phyloP scores from a whole-genome alignment of 2,888 invertebrate genomes.

The Agrotis puta region DNA sequence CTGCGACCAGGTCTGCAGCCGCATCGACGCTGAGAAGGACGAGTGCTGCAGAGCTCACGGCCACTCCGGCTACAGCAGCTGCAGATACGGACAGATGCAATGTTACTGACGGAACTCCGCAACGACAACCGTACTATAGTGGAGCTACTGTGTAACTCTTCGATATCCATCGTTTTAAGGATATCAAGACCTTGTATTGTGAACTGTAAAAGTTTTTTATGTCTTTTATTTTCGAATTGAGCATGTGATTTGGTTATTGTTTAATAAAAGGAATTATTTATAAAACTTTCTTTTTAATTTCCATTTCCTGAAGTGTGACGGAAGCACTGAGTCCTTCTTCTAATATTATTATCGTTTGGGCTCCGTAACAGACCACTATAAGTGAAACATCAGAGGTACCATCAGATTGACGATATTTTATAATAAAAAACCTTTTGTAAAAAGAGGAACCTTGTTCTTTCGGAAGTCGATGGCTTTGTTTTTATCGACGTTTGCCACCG shows the following conservation, averaged over 20 bases:
- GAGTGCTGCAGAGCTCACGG: conserved; percentile 46
- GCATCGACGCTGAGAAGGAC: conserved; percentile 12
- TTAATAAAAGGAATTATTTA: background rate
- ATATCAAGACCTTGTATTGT: background rate
- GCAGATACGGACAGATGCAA: conserved; percentile 9
- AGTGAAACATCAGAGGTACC: no score
- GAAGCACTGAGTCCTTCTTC: background rate
- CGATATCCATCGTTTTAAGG: background rate
- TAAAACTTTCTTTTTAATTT: background rate
- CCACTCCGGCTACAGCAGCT: conserved; percentile 7
- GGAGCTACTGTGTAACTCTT: background rate
- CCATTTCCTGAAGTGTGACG: background rate
- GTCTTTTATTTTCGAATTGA: background rate
- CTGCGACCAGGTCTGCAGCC: conserved; percentile 41
- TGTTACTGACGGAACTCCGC: conserved; percentile 10
- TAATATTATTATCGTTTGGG: no score
- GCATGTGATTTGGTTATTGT: conserved; percentile 6
- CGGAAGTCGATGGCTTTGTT: no score
- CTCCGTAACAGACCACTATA: no score
- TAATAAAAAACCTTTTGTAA: no score
- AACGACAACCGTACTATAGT: background rate
- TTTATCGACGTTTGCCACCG: no score
- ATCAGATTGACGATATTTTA: no score
- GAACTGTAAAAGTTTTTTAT: background rate
- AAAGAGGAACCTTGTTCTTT: no score